These are phyloP conservation scores for Tragelaphus scriptus DNA, from an alignment of 2,113 vertebrate genomes.

Conservation along the genomic window DNA sequence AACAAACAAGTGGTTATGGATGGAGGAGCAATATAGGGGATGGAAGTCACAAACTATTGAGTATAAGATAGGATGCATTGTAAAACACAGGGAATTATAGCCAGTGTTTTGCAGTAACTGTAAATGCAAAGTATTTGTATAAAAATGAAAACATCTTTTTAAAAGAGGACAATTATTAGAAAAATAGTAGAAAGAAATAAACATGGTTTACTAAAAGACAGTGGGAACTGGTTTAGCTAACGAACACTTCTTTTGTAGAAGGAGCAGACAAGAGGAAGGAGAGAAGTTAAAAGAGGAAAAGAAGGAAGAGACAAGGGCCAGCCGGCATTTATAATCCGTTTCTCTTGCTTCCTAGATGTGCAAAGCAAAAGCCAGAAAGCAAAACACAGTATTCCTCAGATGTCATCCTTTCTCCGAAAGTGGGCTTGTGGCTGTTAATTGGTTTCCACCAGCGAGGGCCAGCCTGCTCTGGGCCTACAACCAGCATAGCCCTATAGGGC, in stretches of 20 bases:
- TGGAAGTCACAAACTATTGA: not conserved
- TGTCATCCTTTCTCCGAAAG: too few relatives aligned
- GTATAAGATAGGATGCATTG: not conserved
- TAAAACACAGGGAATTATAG: not conserved
- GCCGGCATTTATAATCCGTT: accelerated
- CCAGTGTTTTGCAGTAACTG: not conserved
- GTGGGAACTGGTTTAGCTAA: not conserved
- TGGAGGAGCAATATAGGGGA: not conserved
- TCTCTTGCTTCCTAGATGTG: not conserved
- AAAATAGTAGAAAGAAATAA: not conserved
- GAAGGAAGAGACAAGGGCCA: not conserved
- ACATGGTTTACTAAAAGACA: not conserved
- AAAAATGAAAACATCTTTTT: not conserved
- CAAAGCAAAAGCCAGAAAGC: not conserved
- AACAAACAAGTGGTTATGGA: not conserved
- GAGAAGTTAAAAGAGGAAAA: not conserved
- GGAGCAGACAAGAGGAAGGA: not conserved
- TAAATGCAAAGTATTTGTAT: not conserved
- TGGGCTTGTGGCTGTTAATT: not conserved
- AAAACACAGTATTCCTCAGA: not conserved
- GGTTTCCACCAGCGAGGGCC: not conserved
- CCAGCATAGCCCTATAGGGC: not conserved
- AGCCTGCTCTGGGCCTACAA: not conserved
- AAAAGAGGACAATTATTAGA: not conserved
- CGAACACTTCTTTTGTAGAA: not conserved